These are phyloP conservation scores for Pomacea maculata DNA, from an alignment of 1,140 invertebrate species.

Conservation along the genomic window DNA sequence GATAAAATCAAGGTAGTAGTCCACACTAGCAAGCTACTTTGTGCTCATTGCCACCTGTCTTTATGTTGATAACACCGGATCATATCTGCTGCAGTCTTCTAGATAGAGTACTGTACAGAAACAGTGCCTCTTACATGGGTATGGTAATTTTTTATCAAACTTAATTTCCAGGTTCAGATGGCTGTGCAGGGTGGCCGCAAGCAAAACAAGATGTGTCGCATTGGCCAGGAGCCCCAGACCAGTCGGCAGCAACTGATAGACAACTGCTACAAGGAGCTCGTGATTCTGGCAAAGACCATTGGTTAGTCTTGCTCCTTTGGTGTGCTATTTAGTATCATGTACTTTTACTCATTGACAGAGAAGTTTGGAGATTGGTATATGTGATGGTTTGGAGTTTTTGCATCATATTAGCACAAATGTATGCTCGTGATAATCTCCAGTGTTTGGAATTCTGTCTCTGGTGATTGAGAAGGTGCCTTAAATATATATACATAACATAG, in stretches of 20 bases:
- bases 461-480: no score
- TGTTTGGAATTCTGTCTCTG: no score
- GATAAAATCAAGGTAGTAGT: constrained; percentile 65
- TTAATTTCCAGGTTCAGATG: constrained; percentile 47
- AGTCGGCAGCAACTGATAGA: constrained; percentile 47
- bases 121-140: neutral
- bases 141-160: neutral
- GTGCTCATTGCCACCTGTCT: neutral
- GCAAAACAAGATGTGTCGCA: constrained; percentile 51
- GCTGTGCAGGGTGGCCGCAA: constrained; percentile 50
- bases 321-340: neutral
- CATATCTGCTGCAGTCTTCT: neutral
- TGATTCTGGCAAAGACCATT: constrained; percentile 63
- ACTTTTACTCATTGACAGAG: no score
- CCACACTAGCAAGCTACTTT: neutral
- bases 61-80: neutral
- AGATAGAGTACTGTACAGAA: neutral
- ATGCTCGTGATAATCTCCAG: no score
- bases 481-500: no score
- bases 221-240: constrained; percentile 53
- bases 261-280: constrained; percentile 60
- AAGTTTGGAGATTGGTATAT: no score
- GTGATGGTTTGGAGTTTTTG: no score
- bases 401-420: no score
- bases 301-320: constrained; percentile 33